Evolutionary conservation across 2,888 invertebrate species (phyloP), one percentile per base, ranked within the genome.

Genomic region (Gastrophysa polygoni): DNA sequence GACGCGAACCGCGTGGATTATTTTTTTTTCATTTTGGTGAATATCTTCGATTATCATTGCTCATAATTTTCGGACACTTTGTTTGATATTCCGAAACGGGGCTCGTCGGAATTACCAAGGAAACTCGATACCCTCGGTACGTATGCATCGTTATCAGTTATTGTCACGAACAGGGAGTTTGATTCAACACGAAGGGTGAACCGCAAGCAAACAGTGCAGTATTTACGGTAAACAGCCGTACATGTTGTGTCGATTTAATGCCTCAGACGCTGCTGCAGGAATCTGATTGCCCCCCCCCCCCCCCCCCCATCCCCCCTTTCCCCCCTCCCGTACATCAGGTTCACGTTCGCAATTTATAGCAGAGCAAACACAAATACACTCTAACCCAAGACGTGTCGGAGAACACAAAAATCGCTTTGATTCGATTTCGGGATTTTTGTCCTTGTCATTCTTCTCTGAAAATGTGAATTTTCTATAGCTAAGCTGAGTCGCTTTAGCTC

Each of bases 201-300:
- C 59, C 59, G 38, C 54, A 28, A 47, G 54, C 38, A 55, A 60
- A 55, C 34, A 51, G 32, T 6, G 58, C 50, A 43, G 43, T 58
- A 51, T 58, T 58, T 58, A 50, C 50, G 11, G 58, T 44, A 46
- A 28, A 54, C 47, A 48, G 10, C 32, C 20, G 49, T 32, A 47
- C 52, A 46, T 60, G n/a, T n/a, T n/a, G 59, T 60, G 59, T 60
- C 54, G 59, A 60, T 60, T 60, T 60, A 55, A 60, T 60, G 38
- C 11, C 14, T 38, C 38, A 8, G 38, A 14, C 14, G 14, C 14
- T 1, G 2, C 4, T 38, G 14, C 38, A 2, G 14, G 14, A n/a
- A 38, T n/a, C 14, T n/a, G 38, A 38, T 38, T 38, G 38, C 14
- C 38, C 11, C 10, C 4, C 14, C 38, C 14, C 32, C 32, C n/a